Base-by-base conservation (phyloP, 2,888 invertebrate genomes). In the Coremacera marginata region DNA sequence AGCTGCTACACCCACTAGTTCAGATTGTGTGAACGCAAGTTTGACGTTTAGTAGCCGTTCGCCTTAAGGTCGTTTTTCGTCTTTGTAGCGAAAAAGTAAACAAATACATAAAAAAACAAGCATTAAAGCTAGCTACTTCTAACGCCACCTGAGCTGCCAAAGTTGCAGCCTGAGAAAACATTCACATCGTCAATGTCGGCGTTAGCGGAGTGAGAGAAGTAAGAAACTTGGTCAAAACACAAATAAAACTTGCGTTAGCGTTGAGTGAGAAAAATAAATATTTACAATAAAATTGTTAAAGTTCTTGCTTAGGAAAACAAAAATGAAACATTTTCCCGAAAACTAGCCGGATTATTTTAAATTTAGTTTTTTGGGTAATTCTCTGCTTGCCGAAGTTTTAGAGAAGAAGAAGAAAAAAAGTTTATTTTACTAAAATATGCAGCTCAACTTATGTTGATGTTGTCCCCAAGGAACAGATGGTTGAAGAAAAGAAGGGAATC, bases 221-320 rank as follows among this genome's bases (percentile, higher is more conserved):
- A 31, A 22, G 8, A 19, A 65, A 68, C 25, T 68, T 51, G 68
- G 68, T 22, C 68, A 51, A 68, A 67, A 68, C 49, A 68, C 68
- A 68, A 68, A 68, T 68, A 68, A 49, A 68, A 65, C 11, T 34
- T 34, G 19, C 31, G 63, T 65, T 16, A 19, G n/a, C 37, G 19
- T n/a, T 25, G 22, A 22, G 51, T 52, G 68, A 37, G 25, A 34
- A 22, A 51, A 22, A 51, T 27, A 68, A 68, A 68, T 68, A 68
- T 68, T 49, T 49, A 51, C 68, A 51, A 19, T 51, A 25, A 68
- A 67, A 68, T 68, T 68, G 49, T 25, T 49, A 68, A 68, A 68
- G 68, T 68, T 68, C 4, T 51, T 68, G 16, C 60, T 27, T 27
- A 60, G 27, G n/a, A 60, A 22, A 27, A 60, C 27, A 27, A 27